These are phyloP conservation scores for Tachycineta bicolor DNA, from an alignment of 2,113 vertebrate genomes.

Conservation along the genomic window DNA sequence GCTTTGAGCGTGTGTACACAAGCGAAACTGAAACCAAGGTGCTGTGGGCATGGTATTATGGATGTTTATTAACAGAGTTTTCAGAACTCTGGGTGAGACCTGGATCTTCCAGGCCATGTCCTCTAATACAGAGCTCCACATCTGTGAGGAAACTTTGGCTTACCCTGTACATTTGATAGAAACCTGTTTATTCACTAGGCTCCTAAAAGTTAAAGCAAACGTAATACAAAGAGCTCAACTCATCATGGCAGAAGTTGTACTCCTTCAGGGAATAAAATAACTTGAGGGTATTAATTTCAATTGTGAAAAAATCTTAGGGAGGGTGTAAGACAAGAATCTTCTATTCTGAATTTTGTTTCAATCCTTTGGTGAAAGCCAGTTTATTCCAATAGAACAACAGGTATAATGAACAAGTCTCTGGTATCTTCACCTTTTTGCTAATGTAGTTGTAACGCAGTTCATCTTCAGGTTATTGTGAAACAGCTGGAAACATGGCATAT, in stretches of 20 bases:
- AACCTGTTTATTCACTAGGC: background rate
- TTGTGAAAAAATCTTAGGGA: background rate
- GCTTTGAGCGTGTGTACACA: background rate
- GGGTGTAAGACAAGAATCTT: background rate
- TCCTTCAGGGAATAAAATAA: background rate
- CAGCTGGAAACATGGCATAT: background rate
- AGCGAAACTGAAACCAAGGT: conserved; percentile 9
- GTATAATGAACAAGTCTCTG: background rate
- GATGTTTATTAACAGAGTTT: background rate
- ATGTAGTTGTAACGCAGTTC: background rate
- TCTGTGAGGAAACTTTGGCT: background rate
- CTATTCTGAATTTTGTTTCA: background rate
- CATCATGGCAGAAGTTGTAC: background rate
- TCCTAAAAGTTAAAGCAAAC: background rate
- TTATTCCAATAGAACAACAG: background rate
- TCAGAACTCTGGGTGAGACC: background rate
- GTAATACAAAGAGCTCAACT: rapidly evolving
- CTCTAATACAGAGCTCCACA: background rate
- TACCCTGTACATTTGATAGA: background rate
- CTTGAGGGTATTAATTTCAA: background rate
- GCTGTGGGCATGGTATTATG: background rate
- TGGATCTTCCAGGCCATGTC: rapidly evolving
- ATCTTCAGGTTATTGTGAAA: background rate
- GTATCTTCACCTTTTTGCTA: background rate
- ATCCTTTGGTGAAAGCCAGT: background rate